These are phyloP conservation scores for Stegophylla sp. DNA, from an alignment of 2,888 invertebrate genomes.

Conservation along the genomic window DNA sequence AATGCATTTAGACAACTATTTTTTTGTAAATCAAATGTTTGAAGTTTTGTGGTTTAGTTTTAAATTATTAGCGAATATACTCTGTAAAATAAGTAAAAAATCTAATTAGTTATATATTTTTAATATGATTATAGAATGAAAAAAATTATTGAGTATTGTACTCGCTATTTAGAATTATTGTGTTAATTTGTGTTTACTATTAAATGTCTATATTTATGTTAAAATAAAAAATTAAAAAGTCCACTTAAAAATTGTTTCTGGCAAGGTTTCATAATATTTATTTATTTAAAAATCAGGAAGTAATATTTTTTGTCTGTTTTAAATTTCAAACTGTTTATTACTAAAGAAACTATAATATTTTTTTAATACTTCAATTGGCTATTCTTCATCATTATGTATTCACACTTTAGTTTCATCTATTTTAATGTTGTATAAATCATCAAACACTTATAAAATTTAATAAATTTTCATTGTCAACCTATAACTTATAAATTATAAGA, in stretches of 20 bases:
- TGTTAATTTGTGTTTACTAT: background rate
- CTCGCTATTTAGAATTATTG: background rate
- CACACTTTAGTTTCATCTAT: background rate
- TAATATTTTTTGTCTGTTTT: constrained; percentile 6
- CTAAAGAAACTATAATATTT: background rate
- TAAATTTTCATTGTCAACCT: background rate
- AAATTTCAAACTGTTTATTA: constrained; percentile 2
- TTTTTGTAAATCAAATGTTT: background rate
- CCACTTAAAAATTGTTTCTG: background rate
- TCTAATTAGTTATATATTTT: constrained; percentile 16
- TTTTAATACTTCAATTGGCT: background rate
- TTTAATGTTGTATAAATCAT: background rate
- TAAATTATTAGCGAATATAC: constrained; percentile 2
- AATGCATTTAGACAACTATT: constrained; percentile 16
- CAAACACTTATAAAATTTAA: background rate
- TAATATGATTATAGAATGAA: background rate
- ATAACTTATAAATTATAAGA: background rate
- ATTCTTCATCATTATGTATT: background rate
- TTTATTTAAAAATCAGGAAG: background rate
- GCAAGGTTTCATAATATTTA: background rate
- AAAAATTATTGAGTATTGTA: background rate
- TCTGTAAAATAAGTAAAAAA: background rate
- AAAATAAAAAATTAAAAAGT: background rate
- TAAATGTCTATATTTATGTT: background rate
- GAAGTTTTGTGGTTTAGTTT: constrained; percentile 6